Conservation (phyloP, 2,113 vertebrate genomes). For the Hoplias malabaricus region DNA sequence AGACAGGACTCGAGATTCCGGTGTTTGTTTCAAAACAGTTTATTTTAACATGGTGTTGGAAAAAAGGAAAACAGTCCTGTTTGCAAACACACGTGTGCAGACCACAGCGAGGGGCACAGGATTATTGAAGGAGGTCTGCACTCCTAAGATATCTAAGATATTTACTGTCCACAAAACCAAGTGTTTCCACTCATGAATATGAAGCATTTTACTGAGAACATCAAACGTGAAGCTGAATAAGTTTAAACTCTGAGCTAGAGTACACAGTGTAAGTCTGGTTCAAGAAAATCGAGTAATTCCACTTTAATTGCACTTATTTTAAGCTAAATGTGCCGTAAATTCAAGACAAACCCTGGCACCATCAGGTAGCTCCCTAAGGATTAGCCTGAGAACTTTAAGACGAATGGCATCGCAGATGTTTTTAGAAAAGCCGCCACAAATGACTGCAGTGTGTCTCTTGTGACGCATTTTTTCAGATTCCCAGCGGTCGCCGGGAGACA, state of each 20-base stretch:
- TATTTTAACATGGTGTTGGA: neutral
- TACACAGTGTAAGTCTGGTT: no score
- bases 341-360: conserved; percentile 8
- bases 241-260: no score
- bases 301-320: neutral
- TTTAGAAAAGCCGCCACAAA: conserved; percentile 71
- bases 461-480: conserved; percentile 69
- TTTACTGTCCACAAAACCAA: neutral
- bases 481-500: conserved; percentile 67
- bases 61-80: conserved; percentile 6
- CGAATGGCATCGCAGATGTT: conserved; percentile 59
- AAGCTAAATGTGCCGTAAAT: neutral
- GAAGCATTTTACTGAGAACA: no score
- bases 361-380: conserved; percentile 61
- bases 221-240: no score
- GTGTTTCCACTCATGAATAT: neutral
- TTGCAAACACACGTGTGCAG: neutral
- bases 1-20: conserved; percentile 49
- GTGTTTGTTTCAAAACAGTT: conserved; percentile 55
- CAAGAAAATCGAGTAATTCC: neutral
- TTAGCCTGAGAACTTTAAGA: conserved; percentile 50
- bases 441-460: conserved; percentile 66
- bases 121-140: neutral
- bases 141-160: neutral
- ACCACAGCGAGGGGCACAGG: neutral